These are phyloP conservation scores for Latrodectus hesperus DNA, from an alignment of 2,888 invertebrate genomes.

Conservation along the genomic window DNA sequence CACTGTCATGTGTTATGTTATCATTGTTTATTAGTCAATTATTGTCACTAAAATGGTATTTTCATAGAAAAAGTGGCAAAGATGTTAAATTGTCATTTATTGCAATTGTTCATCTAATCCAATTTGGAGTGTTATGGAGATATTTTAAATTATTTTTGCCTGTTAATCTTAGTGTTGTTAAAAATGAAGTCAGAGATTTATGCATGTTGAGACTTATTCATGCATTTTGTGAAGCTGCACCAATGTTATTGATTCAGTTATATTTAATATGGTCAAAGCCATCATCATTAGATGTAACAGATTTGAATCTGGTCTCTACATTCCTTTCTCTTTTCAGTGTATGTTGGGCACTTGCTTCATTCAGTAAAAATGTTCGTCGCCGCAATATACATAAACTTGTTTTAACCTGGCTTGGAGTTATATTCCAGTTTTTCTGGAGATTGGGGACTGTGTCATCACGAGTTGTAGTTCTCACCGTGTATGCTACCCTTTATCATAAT, in stretches of 20 bases:
- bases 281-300: constrained; percentile 79
- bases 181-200: constrained; percentile 83
- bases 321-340: constrained; percentile 88
- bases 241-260: constrained; percentile 88
- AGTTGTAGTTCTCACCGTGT: constrained; percentile 87
- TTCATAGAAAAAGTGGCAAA: constrained; percentile 46
- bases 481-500: constrained; percentile 85
- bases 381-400: constrained; percentile 89
- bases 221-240: constrained; percentile 91
- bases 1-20: constrained; percentile 82
- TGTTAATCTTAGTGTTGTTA: constrained; percentile 86
- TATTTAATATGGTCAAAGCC: constrained; percentile 81
- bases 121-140: constrained; percentile 78
- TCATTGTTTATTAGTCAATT: constrained; percentile 82
- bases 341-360: constrained; percentile 93
- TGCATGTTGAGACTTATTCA: constrained; percentile 88
- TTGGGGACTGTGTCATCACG: constrained; percentile 79
- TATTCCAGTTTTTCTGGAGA: constrained; percentile 87
- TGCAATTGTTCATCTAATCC: constrained; percentile 77
- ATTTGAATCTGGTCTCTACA: constrained; percentile 87
- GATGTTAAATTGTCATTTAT: constrained; percentile 75
- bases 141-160: constrained; percentile 90
- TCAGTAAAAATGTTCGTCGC: constrained; percentile 88
- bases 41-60: constrained; percentile 74
- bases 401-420: constrained; percentile 87